A percentile compares a stretch with the other conserved stretches of the same genome.
Evolutionary conservation across 2,797 vertebrate species (phyloP).

Genomic region (Hylomyscus alleni): DNA sequence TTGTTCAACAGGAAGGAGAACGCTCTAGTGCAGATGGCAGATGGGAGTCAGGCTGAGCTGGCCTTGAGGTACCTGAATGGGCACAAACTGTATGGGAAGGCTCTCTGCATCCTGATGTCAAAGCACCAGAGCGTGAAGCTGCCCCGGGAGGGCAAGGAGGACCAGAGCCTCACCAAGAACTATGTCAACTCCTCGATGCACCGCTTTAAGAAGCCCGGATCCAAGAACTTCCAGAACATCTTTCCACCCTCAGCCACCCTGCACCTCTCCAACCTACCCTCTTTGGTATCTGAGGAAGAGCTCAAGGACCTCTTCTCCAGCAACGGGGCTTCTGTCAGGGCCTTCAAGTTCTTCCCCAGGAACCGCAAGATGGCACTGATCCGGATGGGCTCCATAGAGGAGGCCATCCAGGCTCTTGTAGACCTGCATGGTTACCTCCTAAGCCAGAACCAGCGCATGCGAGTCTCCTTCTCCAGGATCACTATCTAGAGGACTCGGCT

Average conservation of each 20-base stretch:
- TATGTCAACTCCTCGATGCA: conserved; percentile 95
- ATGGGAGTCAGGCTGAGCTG: conserved; percentile 96
- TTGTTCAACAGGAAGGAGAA: conserved; percentile 99
- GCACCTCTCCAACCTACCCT: conserved; percentile 97
- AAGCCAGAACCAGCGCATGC: background rate
- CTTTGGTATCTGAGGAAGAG: background rate
- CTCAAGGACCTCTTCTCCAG: conserved; percentile 1
- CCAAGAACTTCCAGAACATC: conserved; percentile 98
- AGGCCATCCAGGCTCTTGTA: background rate
- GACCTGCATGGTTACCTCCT: background rate
- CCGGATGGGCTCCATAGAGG: background rate
- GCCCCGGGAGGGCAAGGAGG: conserved; percentile 95
- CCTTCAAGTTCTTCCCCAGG: background rate
- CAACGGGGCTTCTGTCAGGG: background rate
- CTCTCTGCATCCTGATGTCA: conserved; percentile 94
- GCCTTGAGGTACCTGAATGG: conserved; percentile 98
- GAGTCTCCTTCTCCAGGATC: background rate
- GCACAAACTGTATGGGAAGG: conserved; percentile 95
- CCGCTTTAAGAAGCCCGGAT: conserved; percentile 98
- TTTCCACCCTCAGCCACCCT: conserved; percentile 97
- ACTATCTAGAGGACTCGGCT: background rate
- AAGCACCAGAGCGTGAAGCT: conserved; percentile 97
- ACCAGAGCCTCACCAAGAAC: conserved; percentile 96
- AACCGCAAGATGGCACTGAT: background rate
- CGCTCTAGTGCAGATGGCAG: conserved; percentile 96